phyloP scores from a whole-genome alignment of 2,888 invertebrate genomes.

The Homarus gammarus region DNA sequence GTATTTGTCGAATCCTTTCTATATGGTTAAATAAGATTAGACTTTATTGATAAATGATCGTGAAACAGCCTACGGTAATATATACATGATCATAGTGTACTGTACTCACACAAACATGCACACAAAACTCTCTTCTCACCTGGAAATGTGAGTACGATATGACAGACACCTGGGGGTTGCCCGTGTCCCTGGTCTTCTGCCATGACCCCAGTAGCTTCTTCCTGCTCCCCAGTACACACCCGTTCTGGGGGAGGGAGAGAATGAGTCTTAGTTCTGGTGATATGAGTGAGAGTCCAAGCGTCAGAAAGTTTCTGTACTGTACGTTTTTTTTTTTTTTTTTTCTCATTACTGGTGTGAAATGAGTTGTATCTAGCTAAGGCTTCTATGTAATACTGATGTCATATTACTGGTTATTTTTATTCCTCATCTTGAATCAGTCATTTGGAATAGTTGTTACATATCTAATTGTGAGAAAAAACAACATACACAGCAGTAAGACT shows the following conservation, averaged over 20 bases:
- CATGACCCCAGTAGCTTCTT: slow-evolving; percentile 90
- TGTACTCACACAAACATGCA: not conserved
- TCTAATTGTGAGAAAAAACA: not conserved
- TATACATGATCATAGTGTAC: not conserved
- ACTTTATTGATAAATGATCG: not conserved
- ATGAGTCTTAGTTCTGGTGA: not conserved
- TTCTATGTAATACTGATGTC: too few relatives aligned
- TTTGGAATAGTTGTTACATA: too few relatives aligned
- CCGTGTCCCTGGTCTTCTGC: slow-evolving; percentile 88
- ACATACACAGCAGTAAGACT: too few relatives aligned
- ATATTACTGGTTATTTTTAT: too few relatives aligned
- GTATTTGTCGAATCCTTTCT: too few relatives aligned
- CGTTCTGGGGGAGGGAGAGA: slow-evolving; percentile 78
- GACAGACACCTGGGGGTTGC: slow-evolving; percentile 86
- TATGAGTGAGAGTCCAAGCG: too few relatives aligned
- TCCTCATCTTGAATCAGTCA: too few relatives aligned
- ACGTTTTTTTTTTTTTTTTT: too few relatives aligned
- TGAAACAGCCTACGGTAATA: not conserved
- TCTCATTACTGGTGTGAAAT: too few relatives aligned
- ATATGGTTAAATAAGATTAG: not conserved
- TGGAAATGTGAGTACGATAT: slow-evolving; percentile 89
- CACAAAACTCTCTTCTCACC: too few relatives aligned
- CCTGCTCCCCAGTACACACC: slow-evolving; percentile 85
- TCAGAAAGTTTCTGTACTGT: too few relatives aligned
- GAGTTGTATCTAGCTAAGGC: too few relatives aligned